Base-by-base conservation (phyloP, 2,888 invertebrate species). In the Pristionchus fissidentatus region DNA sequence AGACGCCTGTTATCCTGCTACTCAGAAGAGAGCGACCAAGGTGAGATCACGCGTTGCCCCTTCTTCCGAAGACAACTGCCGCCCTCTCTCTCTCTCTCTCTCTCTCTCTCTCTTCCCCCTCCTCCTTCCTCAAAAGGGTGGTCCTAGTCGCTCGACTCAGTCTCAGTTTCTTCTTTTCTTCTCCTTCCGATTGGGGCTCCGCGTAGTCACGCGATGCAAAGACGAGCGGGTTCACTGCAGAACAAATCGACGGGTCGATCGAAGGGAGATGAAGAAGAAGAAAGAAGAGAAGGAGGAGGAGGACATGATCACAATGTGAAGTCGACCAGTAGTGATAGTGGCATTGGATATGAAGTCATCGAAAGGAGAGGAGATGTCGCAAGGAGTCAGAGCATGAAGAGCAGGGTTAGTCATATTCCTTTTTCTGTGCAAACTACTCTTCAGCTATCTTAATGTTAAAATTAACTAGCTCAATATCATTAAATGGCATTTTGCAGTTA, bases 1-100 rank as follows among this genome's bases (percentile, higher is more conserved):
- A 88, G 97, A 96, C 93, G 94, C 94, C 88, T 97, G 97, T 93
- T 95, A 95, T 83, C 90, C 90, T 15, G 90, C 88, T 5, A 88
- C 89, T 10, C 90, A 90, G 66, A 84, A 85, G 62, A 85, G 85
- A 43, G 70, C 70, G 38, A 55, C 70, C n/a, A 83, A 83, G 73
- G 83, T 83, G 32, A 29, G 46, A 29, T 19, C 41, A 15, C 57
- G 46, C 26, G 46, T 29, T 60, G 10, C 60, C 29, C 38, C 13
- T 15, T 46, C 38, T 10, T 73, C 73, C 78, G 26, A 38, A 49
- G 78, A 78, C 55, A 78, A 52, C 78, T 52, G 78, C 32, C 35
- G 22, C 55, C 7, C 38, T 41, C 79, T n/a, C 49, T 52, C 80
- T 57, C 32, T 38, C 32, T 41, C 38, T 79, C 55, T 32, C 41